Conservation (phyloP, 2,797 vertebrate species). For the Alosa sapidissima region DNA sequence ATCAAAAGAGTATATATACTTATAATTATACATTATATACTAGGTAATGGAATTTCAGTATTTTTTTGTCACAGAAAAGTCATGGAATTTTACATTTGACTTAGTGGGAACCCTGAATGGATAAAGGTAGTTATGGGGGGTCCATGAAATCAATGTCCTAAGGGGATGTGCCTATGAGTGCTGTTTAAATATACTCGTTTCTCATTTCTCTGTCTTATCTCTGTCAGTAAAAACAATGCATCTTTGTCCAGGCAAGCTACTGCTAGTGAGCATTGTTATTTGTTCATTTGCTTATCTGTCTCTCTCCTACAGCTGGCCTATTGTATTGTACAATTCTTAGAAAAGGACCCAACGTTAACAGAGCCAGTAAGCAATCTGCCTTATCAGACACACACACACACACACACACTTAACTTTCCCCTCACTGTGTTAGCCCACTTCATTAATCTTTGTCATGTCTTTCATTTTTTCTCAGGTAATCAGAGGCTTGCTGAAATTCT, state of each 20-base stretch:
- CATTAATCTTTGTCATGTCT: background rate
- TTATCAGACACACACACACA: background rate
- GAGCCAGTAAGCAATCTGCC: conserved; percentile 85
- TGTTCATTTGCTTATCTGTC: conserved; percentile 3
- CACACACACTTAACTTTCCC: background rate
- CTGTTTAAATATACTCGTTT: background rate
- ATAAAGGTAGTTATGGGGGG: too few relatives aligned
- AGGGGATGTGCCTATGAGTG: background rate
- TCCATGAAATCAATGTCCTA: too few relatives aligned
- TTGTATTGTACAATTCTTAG: conserved; percentile 99
- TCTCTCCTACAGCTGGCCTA: conserved; percentile 86
- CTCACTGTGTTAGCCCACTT: background rate
- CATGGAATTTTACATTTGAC: too few relatives aligned
- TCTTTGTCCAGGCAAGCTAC: background rate
- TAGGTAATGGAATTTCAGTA: too few relatives aligned
- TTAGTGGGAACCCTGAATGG: too few relatives aligned
- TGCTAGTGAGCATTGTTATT: background rate
- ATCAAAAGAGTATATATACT: too few relatives aligned
- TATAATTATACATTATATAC: too few relatives aligned
- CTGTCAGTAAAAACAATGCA: background rate
- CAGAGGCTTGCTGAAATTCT: conserved; percentile 98
- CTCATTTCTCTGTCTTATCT: background rate
- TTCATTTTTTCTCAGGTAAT: conserved; percentile 82
- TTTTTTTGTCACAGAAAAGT: too few relatives aligned
- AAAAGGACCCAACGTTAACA: conserved; percentile 98